A percentile compares a stretch with the other conserved stretches of the same genome.
Conservation (phyloP, 2,797 vertebrate genomes). For the Eospalax fontanierii region DNA sequence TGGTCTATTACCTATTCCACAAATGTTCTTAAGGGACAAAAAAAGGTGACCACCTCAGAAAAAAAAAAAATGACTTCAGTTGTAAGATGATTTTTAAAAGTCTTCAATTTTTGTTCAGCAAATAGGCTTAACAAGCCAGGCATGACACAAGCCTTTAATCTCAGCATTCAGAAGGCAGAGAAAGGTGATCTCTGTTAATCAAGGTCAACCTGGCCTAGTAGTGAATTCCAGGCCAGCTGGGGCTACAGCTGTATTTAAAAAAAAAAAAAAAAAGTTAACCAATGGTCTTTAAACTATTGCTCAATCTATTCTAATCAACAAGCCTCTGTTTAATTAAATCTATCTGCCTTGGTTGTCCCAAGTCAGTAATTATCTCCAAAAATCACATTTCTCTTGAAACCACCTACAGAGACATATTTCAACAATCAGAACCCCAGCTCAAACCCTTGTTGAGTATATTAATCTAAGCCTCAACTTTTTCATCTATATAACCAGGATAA, state of each 20-base stretch:
- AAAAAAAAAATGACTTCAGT: background rate
- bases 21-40: background rate
- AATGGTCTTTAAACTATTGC: background rate
- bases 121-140: background rate
- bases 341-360: background rate
- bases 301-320: constrained; percentile 1
- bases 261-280: background rate
- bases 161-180: background rate
- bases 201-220: background rate
- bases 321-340: background rate
- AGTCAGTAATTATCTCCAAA: background rate
- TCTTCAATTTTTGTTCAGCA: background rate
- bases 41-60: background rate
- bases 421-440: too few species aligned
- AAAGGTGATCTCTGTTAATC: background rate
- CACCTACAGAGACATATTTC: background rate
- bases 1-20: background rate
- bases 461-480: too few species aligned
- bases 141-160: background rate
- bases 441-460: too few species aligned
- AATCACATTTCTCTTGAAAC: constrained; percentile 8
- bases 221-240: background rate
- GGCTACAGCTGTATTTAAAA: background rate
- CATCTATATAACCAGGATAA: too few species aligned
- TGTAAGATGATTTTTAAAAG: constrained; percentile 13